Conservation (phyloP, 1,140 invertebrate genomes). For the Lepidurus packardi region DNA sequence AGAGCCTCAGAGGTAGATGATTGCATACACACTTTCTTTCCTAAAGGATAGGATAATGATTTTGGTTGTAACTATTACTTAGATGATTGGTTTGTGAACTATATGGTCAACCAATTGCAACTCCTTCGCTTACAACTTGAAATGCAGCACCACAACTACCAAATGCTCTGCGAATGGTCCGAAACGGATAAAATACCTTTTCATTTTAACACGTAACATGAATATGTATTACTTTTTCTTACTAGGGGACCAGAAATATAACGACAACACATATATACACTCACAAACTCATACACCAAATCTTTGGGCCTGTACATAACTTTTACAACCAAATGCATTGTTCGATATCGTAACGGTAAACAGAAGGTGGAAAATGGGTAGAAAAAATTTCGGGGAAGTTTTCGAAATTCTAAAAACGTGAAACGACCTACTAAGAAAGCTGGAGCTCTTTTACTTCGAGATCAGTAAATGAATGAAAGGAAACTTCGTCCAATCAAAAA, state of each 20-base stretch:
- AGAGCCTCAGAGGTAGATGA: neutral
- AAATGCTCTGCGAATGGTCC: conserved; percentile 2
- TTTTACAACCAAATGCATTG: neutral
- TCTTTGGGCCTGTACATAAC: neutral
- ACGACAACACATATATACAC: conserved; percentile 19
- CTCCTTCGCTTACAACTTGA: neutral
- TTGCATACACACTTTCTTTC: neutral
- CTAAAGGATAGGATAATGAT: too few species aligned
- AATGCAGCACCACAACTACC: neutral
- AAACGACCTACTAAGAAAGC: too few species aligned
- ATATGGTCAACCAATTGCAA: neutral
- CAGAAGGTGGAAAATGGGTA: neutral
- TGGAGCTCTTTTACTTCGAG: too few species aligned
- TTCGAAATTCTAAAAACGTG: too few species aligned
- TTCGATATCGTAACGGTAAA: neutral
- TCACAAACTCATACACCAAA: conserved; percentile 1
- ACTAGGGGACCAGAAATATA: conserved; percentile 6
- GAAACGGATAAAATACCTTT: neutral
- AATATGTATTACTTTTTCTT: conserved; percentile 20
- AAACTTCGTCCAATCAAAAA: too few species aligned
- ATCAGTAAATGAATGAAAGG: too few species aligned
- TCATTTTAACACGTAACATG: neutral
- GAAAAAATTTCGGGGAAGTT: too few species aligned
- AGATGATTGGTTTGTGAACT: neutral
- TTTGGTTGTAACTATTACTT: too few species aligned